Evolutionary conservation across 2,888 invertebrate species (phyloP).

Genomic region (Anorthoa munda): DNA sequence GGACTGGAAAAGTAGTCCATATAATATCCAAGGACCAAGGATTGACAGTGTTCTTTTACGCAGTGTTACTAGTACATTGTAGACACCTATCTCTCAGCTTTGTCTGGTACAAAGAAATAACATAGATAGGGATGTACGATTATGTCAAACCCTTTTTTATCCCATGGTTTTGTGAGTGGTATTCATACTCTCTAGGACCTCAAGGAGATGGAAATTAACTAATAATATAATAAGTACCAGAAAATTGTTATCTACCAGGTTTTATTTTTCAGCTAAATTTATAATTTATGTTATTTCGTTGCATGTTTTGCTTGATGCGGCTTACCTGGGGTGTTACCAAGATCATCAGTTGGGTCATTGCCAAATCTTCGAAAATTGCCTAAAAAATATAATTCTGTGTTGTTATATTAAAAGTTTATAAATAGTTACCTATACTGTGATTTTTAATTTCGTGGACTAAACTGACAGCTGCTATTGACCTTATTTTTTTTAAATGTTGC

Average conservation of each 20-base stretch:
- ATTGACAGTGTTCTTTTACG: no score
- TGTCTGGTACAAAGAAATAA: no score
- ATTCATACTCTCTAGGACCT: slow-evolving; percentile 7
- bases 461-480: no score
- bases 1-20: no score
- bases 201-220: slow-evolving; percentile 32
- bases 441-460: no score
- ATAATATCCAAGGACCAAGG: no score
- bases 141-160: no score
- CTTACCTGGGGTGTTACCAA: slow-evolving; percentile 44
- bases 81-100: no score
- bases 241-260: slow-evolving; percentile 13
- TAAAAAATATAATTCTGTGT: slow-evolving; percentile 24
- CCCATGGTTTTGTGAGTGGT: neutral
- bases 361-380: slow-evolving; percentile 43
- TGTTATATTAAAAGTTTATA: neutral
- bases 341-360: slow-evolving; percentile 5
- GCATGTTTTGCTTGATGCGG: slow-evolving; percentile 17
- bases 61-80: no score
- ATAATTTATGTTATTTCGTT: slow-evolving; percentile 38
- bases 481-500: no score
- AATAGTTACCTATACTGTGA: neutral
- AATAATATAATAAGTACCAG: slow-evolving; percentile 26
- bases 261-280: slow-evolving; percentile 32
- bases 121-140: no score